Percentiles rank a stretch among this genome's conserved stretches.
Conservation (phyloP, 2,797 vertebrate genomes). For the Gallirallus australis region DNA sequence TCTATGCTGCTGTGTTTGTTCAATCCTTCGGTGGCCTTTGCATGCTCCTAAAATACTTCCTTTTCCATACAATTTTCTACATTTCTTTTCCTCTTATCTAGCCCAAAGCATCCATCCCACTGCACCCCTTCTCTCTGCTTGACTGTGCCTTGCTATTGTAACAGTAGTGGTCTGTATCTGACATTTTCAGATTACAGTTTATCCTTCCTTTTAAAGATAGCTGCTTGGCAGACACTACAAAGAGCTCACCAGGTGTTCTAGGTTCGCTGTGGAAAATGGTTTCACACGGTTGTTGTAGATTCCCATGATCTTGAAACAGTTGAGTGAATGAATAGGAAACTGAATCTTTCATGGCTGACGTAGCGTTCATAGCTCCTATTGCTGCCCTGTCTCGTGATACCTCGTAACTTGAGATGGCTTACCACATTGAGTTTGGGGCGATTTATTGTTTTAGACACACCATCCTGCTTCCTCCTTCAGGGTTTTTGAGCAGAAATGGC, state of each 20-base stretch:
- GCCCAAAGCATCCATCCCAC: neutral
- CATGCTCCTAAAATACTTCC: conserved; percentile 27
- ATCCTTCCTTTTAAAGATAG: conserved; percentile 54
- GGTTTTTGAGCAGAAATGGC: neutral
- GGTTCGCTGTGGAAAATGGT: conserved; percentile 57
- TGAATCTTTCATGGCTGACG: neutral
- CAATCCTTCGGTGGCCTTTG: conserved; percentile 6
- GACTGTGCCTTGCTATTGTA: conserved; percentile 47
- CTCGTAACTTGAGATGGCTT: neutral
- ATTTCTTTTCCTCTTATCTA: conserved; percentile 25
- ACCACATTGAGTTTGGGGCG: neutral
- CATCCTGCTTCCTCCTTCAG: neutral
- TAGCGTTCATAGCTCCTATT: neutral
- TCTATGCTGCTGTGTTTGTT: conserved; percentile 21
- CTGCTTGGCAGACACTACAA: conserved; percentile 63
- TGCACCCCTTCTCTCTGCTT: conserved; percentile 39
- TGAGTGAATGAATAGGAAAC: conserved; percentile 36
- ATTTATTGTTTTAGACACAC: neutral
- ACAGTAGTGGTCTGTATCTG: conserved; percentile 33
- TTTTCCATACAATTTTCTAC: neutral
- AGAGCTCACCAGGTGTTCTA: conserved; percentile 60
- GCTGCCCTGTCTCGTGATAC: neutral
- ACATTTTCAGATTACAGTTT: conserved; percentile 55
- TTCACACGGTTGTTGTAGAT: conserved; percentile 54
- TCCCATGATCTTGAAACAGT: conserved; percentile 48